Evolutionary conservation across 2,888 invertebrate genomes (phyloP).

Genomic region (Crossocerus cetratus): DNA sequence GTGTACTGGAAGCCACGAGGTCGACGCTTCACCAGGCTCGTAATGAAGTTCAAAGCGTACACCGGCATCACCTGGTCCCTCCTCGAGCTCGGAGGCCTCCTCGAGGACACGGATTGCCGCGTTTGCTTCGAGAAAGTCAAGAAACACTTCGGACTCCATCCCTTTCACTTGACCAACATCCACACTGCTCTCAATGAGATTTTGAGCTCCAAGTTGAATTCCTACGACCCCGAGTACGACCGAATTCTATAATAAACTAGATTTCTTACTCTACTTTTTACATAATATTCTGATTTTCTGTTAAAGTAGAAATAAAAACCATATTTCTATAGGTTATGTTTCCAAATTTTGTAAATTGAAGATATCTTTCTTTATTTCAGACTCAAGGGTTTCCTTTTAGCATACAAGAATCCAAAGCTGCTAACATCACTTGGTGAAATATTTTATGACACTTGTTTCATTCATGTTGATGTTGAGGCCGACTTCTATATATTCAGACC

Average conservation of each 20-base stretch:
- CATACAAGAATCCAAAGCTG: conserved; percentile 83
- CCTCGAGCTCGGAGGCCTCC: conserved; percentile 79
- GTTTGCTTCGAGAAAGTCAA: conserved; percentile 79
- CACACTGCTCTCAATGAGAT: conserved; percentile 81
- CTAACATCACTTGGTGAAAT: conserved; percentile 80
- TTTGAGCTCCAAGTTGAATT: conserved; percentile 80
- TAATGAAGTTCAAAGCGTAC: conserved; percentile 54
- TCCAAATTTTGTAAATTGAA: conserved; percentile 2
- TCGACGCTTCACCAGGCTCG: neutral
- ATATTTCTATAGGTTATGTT: neutral
- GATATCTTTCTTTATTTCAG: conserved; percentile 72
- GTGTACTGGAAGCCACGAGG: neutral
- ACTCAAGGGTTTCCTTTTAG: conserved; percentile 83
- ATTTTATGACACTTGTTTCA: conserved; percentile 81
- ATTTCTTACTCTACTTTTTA: neutral
- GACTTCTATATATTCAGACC: conserved; percentile 86
- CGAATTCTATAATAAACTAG: neutral
- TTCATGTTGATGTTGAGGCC: conserved; percentile 83
- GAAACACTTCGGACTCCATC: conserved; percentile 81
- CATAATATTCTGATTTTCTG: neutral
- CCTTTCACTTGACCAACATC: conserved; percentile 81
- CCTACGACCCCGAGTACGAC: conserved; percentile 82
- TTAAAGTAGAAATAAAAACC: neutral
- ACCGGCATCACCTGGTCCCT: conserved; percentile 63
- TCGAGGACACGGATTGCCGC: conserved; percentile 80